Evolutionary conservation across 2,113 vertebrate genomes (phyloP).

Genomic region (Platysternon megacephalum): DNA sequence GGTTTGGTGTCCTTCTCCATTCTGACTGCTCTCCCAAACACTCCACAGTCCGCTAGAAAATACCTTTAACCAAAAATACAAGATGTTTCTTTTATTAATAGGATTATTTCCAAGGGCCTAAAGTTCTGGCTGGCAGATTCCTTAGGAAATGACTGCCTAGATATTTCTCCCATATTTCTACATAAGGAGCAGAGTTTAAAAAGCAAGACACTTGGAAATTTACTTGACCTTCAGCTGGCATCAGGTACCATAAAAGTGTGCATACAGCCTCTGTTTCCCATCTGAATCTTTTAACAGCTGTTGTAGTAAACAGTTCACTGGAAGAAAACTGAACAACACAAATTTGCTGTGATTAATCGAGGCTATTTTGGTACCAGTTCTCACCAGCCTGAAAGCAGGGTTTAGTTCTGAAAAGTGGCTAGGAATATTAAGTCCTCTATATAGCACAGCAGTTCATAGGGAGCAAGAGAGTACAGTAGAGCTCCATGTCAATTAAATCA

Average conservation of each 20-base stretch:
- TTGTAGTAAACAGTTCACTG: neutral
- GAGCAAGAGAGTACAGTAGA: fast-evolving
- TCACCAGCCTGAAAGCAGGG: conserved; percentile 6
- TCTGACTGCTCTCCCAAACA: neutral
- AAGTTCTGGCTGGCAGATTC: neutral
- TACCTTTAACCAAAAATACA: fast-evolving
- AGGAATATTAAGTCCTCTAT: conserved; percentile 24
- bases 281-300: neutral
- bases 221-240: neutral
- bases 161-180: neutral
- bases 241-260: neutral
- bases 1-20: neutral
- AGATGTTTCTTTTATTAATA: neutral
- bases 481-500: neutral
- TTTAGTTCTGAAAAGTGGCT: neutral
- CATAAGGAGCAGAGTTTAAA: neutral
- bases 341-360: conserved; percentile 1
- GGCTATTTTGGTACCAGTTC: conserved; percentile 42
- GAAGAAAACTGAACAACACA: neutral
- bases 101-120: neutral
- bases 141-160: neutral
- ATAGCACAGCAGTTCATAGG: neutral
- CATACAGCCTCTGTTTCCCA: fast-evolving
- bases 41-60: fast-evolving
- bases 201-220: fast-evolving